A percentile compares a stretch with the other conserved stretches of the same genome.
These are phyloP conservation scores for Zaprionus lineosus DNA, from an alignment of 2,888 invertebrate species.

Conservation along the genomic window DNA sequence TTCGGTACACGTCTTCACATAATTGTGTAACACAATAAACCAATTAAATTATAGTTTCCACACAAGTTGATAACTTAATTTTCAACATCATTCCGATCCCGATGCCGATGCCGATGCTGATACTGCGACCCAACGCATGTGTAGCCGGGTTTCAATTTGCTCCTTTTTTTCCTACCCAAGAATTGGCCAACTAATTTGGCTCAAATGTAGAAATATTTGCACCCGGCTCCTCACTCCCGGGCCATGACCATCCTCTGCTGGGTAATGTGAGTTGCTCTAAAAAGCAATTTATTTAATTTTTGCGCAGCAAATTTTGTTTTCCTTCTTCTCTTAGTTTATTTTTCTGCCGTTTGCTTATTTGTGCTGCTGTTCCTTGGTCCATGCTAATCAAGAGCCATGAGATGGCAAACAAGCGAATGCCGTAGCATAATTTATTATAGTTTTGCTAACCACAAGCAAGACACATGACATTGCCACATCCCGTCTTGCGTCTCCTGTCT, in stretches of 20 bases:
- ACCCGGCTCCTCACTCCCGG: not conserved
- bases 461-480: constrained; percentile 57
- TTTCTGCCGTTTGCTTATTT: too few species aligned
- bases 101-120: not conserved
- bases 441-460: constrained; percentile 64
- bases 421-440: constrained; percentile 74
- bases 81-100: constrained; percentile 37
- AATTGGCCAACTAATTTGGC: constrained; percentile 39
- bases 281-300: constrained; percentile 54
- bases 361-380: too few species aligned
- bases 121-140: constrained; percentile 23
- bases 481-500: not conserved
- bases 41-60: constrained; percentile 58
- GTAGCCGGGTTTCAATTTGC: too few species aligned
- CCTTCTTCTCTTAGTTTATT: constrained; percentile 16
- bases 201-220: constrained; percentile 30
- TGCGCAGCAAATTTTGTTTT: constrained; percentile 11
- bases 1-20: constrained; percentile 19
- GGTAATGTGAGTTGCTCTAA: constrained; percentile 20
- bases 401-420: constrained; percentile 50
- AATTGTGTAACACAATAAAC: constrained; percentile 62
- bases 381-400: constrained; percentile 50
- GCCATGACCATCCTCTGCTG: not conserved
- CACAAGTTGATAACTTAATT: constrained; percentile 56
- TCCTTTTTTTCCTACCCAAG: constrained; percentile 25